These are phyloP conservation scores for Melolontha melolontha DNA, from an alignment of 2,888 invertebrate species.

Conservation along the genomic window DNA sequence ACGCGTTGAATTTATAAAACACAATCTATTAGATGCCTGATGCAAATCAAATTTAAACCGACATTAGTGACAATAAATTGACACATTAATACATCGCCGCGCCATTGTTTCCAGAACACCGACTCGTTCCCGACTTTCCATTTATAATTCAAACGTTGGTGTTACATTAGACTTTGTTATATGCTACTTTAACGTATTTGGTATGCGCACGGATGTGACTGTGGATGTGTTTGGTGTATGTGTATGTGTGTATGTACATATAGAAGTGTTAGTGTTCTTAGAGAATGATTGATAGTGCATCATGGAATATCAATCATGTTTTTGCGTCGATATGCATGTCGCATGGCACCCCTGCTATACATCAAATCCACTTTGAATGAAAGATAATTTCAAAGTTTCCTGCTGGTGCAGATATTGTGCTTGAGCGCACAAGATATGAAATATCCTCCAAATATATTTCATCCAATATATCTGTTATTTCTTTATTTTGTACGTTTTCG, in stretches of 20 bases:
- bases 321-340: conserved; percentile 47
- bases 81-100: conserved; percentile 9
- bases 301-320: conserved; percentile 51
- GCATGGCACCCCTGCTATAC: conserved; percentile 32
- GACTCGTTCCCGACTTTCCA: no score
- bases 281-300: conserved; percentile 49
- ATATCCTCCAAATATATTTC: conserved; percentile 20
- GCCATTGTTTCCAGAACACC: not conserved
- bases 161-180: no score
- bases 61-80: conserved; percentile 11
- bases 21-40: not conserved
- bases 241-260: conserved; percentile 1
- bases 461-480: conserved; percentile 8
- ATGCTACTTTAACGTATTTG: no score
- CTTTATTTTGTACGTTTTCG: no score
- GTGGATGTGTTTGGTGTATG: not conserved
- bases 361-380: conserved; percentile 39
- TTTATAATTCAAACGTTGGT: no score
- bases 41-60: conserved; percentile 1
- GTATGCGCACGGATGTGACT: conserved; percentile 1
- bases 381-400: conserved; percentile 40
- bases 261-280: conserved; percentile 11
- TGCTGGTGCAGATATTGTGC: conserved; percentile 28
- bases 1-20: no score
- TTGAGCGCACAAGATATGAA: conserved; percentile 8